phyloP scores from a whole-genome alignment of 2,797 vertebrate genomes.

The Pseudopleuronectes americanus region DNA sequence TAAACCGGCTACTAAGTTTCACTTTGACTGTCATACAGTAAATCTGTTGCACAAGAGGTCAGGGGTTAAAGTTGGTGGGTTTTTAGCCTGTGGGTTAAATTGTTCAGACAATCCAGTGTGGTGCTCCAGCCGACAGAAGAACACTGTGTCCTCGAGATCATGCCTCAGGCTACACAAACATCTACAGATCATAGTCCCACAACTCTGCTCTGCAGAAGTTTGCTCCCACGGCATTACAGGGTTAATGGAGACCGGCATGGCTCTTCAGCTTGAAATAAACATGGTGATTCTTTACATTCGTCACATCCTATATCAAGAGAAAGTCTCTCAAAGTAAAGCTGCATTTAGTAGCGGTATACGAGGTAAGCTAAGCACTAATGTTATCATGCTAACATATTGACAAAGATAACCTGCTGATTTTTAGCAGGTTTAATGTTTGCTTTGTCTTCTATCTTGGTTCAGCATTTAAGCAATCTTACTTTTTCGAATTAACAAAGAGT shows the following conservation, averaged over 20 bases:
- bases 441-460: too few species aligned
- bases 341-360: neutral
- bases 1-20: constrained; percentile 2
- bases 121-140: constrained; percentile 43
- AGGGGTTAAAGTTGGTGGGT: constrained; percentile 15
- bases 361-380: neutral
- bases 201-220: constrained; percentile 15
- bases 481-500: too few species aligned
- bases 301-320: neutral
- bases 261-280: constrained; percentile 2
- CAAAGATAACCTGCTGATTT: neutral
- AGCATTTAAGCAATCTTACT: too few species aligned
- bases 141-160: constrained; percentile 50
- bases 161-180: constrained; percentile 51
- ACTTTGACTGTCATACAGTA: neutral
- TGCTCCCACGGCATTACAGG: constrained; percentile 26
- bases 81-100: constrained; percentile 46
- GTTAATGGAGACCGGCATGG: constrained; percentile 21
- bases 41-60: constrained; percentile 24
- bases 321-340: neutral
- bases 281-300: neutral
- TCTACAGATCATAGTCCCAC: constrained; percentile 42
- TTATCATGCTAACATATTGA: neutral
- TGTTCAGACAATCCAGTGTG: constrained; percentile 41
- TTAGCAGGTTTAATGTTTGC: too few species aligned